A percentile compares a stretch with the other conserved stretches of the same genome.
These are phyloP conservation scores for Eciton burchellii DNA, from an alignment of 1,140 invertebrate species.

Conservation along the genomic window DNA sequence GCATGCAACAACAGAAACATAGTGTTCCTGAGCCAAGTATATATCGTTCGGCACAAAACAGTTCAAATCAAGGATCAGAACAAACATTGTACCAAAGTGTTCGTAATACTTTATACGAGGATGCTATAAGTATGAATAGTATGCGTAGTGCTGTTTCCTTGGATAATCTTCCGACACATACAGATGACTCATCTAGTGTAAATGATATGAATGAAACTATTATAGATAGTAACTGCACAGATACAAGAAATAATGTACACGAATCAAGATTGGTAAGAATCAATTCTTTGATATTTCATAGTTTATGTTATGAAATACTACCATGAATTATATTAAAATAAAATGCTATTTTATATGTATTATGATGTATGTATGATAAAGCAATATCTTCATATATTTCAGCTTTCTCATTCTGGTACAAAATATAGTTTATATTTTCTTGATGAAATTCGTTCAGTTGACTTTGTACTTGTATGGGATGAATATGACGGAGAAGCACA, in stretches of 20 bases:
- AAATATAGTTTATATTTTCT: slow-evolving; percentile 87
- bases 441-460: slow-evolving; percentile 89
- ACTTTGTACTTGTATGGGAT: slow-evolving; percentile 93
- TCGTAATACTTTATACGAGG: slow-evolving; percentile 71
- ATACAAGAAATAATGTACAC: slow-evolving; percentile 65
- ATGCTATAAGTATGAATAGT: slow-evolving; percentile 69
- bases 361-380: background rate
- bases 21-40: slow-evolving; percentile 62
- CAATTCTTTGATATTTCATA: slow-evolving; percentile 27
- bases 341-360: background rate
- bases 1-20: slow-evolving; percentile 24
- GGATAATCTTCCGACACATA: slow-evolving; percentile 48
- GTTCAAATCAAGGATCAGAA: slow-evolving; percentile 67
- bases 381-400: slow-evolving; percentile 13
- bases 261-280: slow-evolving; percentile 67
- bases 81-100: slow-evolving; percentile 76
- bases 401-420: slow-evolving; percentile 54
- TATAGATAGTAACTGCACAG: slow-evolving; percentile 71
- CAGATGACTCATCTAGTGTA: slow-evolving; percentile 61
- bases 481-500: slow-evolving; percentile 77
- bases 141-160: slow-evolving; percentile 50
- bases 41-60: slow-evolving; percentile 70
- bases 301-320: background rate
- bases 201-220: slow-evolving; percentile 71
- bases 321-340: background rate